Base-by-base conservation (phyloP, 2,113 vertebrate genomes). In the Cyanoderma ruficeps region DNA sequence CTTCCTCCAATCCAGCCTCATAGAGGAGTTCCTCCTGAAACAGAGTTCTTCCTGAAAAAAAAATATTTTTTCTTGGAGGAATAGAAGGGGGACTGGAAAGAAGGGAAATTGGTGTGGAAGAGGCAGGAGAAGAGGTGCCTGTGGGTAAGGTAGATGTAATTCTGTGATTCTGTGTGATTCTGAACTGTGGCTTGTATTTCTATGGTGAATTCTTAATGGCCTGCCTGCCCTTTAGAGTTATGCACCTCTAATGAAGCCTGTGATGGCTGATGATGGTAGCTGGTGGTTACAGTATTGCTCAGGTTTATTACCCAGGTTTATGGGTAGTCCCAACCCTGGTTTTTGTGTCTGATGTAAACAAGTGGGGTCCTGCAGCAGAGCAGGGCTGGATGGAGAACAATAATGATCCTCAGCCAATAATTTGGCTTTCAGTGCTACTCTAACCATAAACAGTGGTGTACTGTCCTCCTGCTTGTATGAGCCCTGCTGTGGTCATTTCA, bases 261-360 rank as follows among this genome's bases (percentile, higher is more conserved):
- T 63, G 44, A 17, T 53, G 20, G 24, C 11, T 50, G 24, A 21
- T 41, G 24, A 19, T n/a, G 31, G 19, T 61, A 9, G 33, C 30
- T 69, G 55, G 6, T 53, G 19, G 44, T 85, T 41, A 31, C 13
- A 79, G 33, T 27, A 27, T 23, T 42, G 11, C 7, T 18, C 44
- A 78, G 13, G 2, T 55, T 20, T 61, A 0, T 59, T 37, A 13
- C 7, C 21, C 44, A 78, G 13, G 2, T 55, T 20, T 61, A 0
- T 59, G 14, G 30, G 15, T n/a, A 71, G 75, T 37, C n/a, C 56
- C 22, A 41, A 44, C 8, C 1, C 4, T 11, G 52, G 5, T 50
- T 33, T 68, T 33, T 67, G 41, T 11, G 20, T 46, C 46, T n/a
- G 47, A 1, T 75, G 31, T 49, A 35, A 65, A 24, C 20, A 71